phyloP scores from a whole-genome alignment of 2,797 vertebrate species.

The Lemur catta region DNA sequence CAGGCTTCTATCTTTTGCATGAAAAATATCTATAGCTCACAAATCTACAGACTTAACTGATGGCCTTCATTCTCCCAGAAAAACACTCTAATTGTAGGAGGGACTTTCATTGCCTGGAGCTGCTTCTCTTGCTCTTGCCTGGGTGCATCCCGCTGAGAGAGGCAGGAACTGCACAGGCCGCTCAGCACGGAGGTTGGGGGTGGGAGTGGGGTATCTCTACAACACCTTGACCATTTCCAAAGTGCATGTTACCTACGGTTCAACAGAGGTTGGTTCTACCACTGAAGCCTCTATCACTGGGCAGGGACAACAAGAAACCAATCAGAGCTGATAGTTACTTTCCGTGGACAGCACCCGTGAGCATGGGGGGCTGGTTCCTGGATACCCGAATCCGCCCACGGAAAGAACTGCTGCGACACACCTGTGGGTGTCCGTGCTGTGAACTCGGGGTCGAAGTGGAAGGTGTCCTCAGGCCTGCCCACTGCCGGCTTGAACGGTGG shows the following conservation, averaged over 20 bases:
- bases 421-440: constrained; percentile 96
- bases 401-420: constrained; percentile 44
- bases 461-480: constrained; percentile 97
- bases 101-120: fast-evolving
- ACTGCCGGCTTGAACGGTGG: constrained; percentile 97
- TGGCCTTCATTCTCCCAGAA: neutral
- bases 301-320: neutral
- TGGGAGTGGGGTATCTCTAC: fast-evolving
- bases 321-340: fast-evolving
- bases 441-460: constrained; percentile 98
- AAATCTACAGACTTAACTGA: neutral
- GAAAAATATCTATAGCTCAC: neutral
- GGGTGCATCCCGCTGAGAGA: neutral
- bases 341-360: fast-evolving
- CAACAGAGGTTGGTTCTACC: fast-evolving
- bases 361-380: fast-evolving
- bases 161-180: too few relatives aligned
- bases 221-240: fast-evolving
- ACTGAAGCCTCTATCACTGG: fast-evolving
- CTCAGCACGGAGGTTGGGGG: neutral
- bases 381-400: fast-evolving
- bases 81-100: neutral
- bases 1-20: too few relatives aligned
- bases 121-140: too few relatives aligned
- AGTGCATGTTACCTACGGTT: fast-evolving